Conservation (phyloP, 1,140 invertebrate genomes). For the Arion vulgaris region DNA sequence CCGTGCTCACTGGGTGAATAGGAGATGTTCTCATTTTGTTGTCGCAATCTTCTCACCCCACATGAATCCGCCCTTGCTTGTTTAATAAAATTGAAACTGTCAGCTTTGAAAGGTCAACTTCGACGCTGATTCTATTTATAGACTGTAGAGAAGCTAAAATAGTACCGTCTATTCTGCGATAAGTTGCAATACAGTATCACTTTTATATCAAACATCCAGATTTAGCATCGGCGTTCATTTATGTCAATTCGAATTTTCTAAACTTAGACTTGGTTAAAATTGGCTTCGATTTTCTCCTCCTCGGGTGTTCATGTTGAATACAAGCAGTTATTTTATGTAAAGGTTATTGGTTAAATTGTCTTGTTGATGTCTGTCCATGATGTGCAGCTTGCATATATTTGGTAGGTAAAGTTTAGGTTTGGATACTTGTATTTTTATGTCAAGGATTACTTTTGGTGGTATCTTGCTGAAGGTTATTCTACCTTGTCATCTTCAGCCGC, state of each 20-base stretch:
- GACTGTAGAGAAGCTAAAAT: neutral
- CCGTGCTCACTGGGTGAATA: neutral
- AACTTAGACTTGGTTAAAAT: neutral
- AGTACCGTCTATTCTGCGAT: neutral
- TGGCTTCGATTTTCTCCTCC: neutral
- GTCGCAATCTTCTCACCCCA: too few species aligned
- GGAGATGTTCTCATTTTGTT: neutral
- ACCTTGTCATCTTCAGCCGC: too few species aligned
- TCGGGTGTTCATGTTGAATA: neutral
- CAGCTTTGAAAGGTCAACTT: neutral
- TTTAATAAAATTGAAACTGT: neutral
- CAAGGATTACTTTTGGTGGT: too few species aligned
- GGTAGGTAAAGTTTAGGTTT: too few species aligned
- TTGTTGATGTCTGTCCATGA: neutral
- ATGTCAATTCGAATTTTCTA: neutral
- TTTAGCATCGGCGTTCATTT: neutral
- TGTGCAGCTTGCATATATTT: too few species aligned
- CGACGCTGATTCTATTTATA: neutral
- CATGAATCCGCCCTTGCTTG: neutral
- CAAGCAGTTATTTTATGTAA: neutral
- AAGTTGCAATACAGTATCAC: neutral
- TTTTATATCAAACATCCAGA: neutral
- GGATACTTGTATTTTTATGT: too few species aligned
- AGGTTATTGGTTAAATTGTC: neutral
- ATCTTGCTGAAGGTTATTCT: too few species aligned